phyloP scores from a whole-genome alignment of 2,888 invertebrate species.

The Marasmarcha lunaedactyla region DNA sequence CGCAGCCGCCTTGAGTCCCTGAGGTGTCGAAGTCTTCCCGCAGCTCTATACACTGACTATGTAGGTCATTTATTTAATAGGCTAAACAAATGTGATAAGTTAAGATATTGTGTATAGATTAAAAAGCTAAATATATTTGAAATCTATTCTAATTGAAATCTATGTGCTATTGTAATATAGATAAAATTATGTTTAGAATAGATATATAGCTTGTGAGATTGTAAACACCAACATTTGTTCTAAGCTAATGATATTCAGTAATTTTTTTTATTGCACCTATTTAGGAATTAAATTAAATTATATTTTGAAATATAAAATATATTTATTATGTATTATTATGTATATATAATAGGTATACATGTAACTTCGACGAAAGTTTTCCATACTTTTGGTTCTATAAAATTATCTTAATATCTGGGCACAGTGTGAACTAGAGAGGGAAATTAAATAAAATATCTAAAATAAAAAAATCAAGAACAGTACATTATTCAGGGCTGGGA shows the following conservation, averaged over 20 bases:
- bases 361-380: too few species aligned
- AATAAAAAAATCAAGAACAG: too few species aligned
- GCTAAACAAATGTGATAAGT: constrained; percentile 64
- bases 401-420: too few species aligned
- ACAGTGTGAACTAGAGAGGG: too few species aligned
- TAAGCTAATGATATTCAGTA: constrained; percentile 26
- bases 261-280: constrained; percentile 22
- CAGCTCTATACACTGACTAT: constrained; percentile 71
- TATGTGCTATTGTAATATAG: constrained; percentile 45
- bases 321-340: too few species aligned
- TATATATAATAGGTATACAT: too few species aligned
- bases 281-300: too few species aligned
- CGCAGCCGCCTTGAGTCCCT: constrained; percentile 18
- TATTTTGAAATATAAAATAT: too few species aligned
- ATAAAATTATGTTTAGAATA: constrained; percentile 12
- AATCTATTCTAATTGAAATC: constrained; percentile 25
- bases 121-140: constrained; percentile 38
- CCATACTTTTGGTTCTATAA: too few species aligned
- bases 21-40: constrained; percentile 66
- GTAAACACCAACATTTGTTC: too few species aligned
- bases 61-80: constrained; percentile 61
- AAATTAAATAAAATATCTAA: too few species aligned
- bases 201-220: not conserved
- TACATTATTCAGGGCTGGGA: too few species aligned
- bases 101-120: constrained; percentile 46